phyloP scores from a whole-genome alignment of 1,140 invertebrate genomes.

The Nasonia giraulti region DNA sequence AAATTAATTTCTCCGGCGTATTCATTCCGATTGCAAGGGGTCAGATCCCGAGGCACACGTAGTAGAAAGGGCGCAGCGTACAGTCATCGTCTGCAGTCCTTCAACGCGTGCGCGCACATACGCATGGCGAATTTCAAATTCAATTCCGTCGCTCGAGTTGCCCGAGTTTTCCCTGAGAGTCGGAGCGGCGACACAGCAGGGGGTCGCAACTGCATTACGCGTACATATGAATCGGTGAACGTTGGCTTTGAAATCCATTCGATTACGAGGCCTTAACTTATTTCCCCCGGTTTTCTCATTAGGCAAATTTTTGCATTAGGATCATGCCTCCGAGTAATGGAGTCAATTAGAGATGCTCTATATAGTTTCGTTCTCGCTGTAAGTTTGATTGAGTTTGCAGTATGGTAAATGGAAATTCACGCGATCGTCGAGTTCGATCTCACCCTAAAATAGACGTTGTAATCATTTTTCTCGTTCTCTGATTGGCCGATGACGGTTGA shows the following conservation, averaged over 20 bases:
- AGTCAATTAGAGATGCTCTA: background rate
- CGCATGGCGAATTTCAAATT: conserved; percentile 47
- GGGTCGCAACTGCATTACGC: conserved; percentile 4
- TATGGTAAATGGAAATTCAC: no score
- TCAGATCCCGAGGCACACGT: background rate
- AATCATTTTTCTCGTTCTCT: no score
- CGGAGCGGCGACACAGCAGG: background rate
- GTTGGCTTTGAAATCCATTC: conserved; percentile 21
- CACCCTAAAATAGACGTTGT: no score
- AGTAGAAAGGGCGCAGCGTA: background rate
- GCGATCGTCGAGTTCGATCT: no score
- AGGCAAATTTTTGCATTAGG: conserved; percentile 47
- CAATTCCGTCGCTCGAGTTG: conserved; percentile 14
- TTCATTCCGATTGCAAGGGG: conserved; percentile 26
- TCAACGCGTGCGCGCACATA: background rate
- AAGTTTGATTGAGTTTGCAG: background rate
- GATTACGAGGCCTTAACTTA: conserved; percentile 34
- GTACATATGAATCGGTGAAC: background rate
- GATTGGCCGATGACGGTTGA: no score
- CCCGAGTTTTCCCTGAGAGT: background rate
- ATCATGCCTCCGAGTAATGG: conserved; percentile 27
- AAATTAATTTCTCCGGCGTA: conserved; percentile 41
- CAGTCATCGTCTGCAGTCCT: conserved; percentile 15
- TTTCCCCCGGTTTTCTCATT: conserved; percentile 45
- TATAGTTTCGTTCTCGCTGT: no score